These are phyloP conservation scores for Vanacampus margaritifer DNA, from an alignment of 2,113 vertebrate species.

Conservation along the genomic window DNA sequence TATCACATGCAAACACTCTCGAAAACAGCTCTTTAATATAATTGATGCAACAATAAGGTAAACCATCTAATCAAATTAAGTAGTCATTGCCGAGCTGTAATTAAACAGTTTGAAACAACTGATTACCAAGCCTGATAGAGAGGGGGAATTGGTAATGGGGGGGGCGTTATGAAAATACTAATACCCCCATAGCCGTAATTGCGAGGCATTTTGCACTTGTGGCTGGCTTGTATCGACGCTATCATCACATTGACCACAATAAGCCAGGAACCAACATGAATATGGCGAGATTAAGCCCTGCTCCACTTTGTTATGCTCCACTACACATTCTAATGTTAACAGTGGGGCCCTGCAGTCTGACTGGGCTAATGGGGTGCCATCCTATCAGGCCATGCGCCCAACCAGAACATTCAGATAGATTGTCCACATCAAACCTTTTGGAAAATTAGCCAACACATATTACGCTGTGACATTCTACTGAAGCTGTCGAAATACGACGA, in stretches of 20 bases:
- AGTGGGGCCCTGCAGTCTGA: conserved; percentile 65
- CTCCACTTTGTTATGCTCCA: conserved; percentile 55
- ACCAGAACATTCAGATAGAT: conserved; percentile 69
- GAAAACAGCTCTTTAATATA: conserved; percentile 67
- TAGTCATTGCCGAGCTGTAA: conserved; percentile 75
- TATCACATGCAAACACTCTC: conserved; percentile 42
- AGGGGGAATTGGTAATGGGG: conserved; percentile 68
- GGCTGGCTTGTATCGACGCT: conserved; percentile 47
- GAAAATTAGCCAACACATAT: conserved; percentile 65
- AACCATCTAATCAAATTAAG: conserved; percentile 75
- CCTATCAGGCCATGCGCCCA: conserved; percentile 67
- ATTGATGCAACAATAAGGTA: conserved; percentile 77
- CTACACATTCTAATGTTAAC: conserved; percentile 67
- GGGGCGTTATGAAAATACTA: conserved; percentile 74
- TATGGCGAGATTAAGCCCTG: conserved; percentile 52
- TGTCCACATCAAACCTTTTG: conserved; percentile 66
- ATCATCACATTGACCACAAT: conserved; percentile 53
- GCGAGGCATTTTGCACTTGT: conserved; percentile 52
- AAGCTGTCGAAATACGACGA: conserved; percentile 65
- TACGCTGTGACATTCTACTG: conserved; percentile 66
- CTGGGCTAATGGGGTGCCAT: conserved; percentile 65
- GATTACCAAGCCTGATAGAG: conserved; percentile 74
- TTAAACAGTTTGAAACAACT: conserved; percentile 78
- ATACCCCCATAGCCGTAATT: conserved; percentile 66
- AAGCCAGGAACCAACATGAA: conserved; percentile 35